Conservation (phyloP, 2,888 invertebrate species). For the Phyto melanocephala region DNA sequence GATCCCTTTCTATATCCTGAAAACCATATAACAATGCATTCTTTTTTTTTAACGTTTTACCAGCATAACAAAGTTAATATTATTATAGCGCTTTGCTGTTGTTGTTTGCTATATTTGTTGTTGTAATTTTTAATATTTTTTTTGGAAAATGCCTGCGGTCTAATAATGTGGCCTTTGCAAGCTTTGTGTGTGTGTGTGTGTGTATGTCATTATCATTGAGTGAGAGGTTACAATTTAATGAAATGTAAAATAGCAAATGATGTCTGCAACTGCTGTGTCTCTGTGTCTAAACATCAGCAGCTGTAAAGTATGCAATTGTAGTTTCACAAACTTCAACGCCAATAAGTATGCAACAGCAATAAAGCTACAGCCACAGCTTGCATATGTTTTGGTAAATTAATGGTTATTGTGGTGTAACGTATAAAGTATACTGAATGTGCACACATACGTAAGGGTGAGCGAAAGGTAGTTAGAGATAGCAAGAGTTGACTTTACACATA, state of each 20-base stretch:
- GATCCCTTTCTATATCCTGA: too few relatives aligned
- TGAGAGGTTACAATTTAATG: conserved; percentile 63
- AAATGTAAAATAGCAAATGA: conserved; percentile 57
- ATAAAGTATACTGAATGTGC: too few relatives aligned
- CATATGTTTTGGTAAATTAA: conserved; percentile 63
- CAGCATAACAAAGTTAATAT: not conserved
- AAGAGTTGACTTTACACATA: not conserved
- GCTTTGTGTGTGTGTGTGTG: not conserved
- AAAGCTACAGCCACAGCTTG: conserved; percentile 37
- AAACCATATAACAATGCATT: not conserved
- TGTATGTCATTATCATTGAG: conserved; percentile 55
- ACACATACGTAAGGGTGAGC: too few relatives aligned
- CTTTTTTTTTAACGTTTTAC: not conserved
- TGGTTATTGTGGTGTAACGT: conserved; percentile 58
- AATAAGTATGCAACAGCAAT: conserved; percentile 17
- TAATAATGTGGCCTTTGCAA: conserved; percentile 37
- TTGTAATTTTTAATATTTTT: not conserved
- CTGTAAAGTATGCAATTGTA: conserved; percentile 32
- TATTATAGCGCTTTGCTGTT: not conserved
- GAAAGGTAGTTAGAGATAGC: not conserved
- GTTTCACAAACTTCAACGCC: not conserved
- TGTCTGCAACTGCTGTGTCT: conserved; percentile 11
- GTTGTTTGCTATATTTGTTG: not conserved
- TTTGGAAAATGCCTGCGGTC: conserved; percentile 49
- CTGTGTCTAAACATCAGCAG: not conserved